Conservation (phyloP, 2,888 invertebrate genomes). For the Drosophila longiperda region DNA sequence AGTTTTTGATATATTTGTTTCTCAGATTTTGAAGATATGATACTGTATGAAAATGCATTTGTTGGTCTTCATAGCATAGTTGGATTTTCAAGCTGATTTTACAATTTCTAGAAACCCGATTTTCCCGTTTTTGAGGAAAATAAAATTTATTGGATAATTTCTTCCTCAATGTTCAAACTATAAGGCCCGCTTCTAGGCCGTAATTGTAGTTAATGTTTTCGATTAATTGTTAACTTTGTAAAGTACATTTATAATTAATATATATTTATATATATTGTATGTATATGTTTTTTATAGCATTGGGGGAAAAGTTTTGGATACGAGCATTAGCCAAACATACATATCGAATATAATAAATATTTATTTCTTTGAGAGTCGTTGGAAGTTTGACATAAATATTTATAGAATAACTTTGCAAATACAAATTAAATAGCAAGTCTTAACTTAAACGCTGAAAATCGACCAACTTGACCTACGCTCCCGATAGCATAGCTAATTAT, state of each 20-base stretch:
- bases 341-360: slow-evolving; percentile 7
- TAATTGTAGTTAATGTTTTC: slow-evolving; percentile 2
- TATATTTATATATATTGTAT: slow-evolving; percentile 5
- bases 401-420: slow-evolving; percentile 14
- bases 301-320: slow-evolving; percentile 4
- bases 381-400: slow-evolving; percentile 1
- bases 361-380: not conserved
- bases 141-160: not conserved
- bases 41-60: not conserved
- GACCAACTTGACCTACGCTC: slow-evolving; percentile 15
- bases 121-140: not conserved
- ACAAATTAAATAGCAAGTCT: slow-evolving; percentile 8
- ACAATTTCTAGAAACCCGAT: slow-evolving; percentile 1
- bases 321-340: slow-evolving; percentile 15
- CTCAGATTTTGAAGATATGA: not conserved
- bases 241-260: not conserved
- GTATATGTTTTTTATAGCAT: slow-evolving; percentile 1
- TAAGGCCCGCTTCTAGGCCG: not conserved
- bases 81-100: not conserved
- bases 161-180: not conserved
- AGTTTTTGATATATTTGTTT: not conserved
- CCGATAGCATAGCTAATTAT: slow-evolving; percentile 21
- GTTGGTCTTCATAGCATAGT: slow-evolving; percentile 4
- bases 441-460: slow-evolving; percentile 20
- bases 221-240: slow-evolving; percentile 13